Conservation (phyloP, 2,888 invertebrate genomes). For the Eumacrocentrus americanus region DNA sequence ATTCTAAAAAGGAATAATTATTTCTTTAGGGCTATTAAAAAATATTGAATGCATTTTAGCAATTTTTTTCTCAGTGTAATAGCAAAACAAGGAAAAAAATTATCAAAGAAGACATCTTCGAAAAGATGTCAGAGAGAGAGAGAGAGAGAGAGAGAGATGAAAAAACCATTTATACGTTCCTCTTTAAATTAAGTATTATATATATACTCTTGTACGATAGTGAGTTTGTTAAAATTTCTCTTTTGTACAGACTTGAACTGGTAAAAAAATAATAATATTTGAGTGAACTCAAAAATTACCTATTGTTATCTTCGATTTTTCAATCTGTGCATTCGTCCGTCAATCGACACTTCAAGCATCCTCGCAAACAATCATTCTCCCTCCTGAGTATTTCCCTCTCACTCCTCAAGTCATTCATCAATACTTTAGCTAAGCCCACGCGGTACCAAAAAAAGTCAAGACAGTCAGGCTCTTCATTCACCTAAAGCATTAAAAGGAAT, state of each 20-base stretch:
- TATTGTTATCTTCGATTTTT: not conserved
- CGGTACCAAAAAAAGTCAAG: slow-evolving; percentile 47
- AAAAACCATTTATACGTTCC: not conserved
- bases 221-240: slow-evolving; percentile 28
- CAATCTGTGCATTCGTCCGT: not conserved
- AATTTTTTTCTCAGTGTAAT: too few species aligned
- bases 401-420: slow-evolving; percentile 32
- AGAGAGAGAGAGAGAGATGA: too few species aligned
- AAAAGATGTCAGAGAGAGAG: too few species aligned
- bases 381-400: slow-evolving; percentile 34
- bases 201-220: not conserved
- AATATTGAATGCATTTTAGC: too few species aligned
- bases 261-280: slow-evolving; percentile 26
- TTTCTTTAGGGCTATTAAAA: too few species aligned
- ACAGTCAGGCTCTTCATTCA: slow-evolving; percentile 33
- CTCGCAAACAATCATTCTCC: slow-evolving; percentile 31
- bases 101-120: too few species aligned
- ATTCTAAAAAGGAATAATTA: too few species aligned
- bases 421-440: slow-evolving; percentile 37
- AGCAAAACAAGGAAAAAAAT: too few species aligned
- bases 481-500: slow-evolving; percentile 27
- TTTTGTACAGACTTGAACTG: slow-evolving; percentile 40
- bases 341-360: slow-evolving; percentile 24
- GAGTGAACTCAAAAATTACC: not conserved
- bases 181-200: not conserved